A percentile compares a stretch with the other conserved stretches of the same genome.
Conservation (phyloP, 2,113 vertebrate species). For the Pachypanchax playfairii region DNA sequence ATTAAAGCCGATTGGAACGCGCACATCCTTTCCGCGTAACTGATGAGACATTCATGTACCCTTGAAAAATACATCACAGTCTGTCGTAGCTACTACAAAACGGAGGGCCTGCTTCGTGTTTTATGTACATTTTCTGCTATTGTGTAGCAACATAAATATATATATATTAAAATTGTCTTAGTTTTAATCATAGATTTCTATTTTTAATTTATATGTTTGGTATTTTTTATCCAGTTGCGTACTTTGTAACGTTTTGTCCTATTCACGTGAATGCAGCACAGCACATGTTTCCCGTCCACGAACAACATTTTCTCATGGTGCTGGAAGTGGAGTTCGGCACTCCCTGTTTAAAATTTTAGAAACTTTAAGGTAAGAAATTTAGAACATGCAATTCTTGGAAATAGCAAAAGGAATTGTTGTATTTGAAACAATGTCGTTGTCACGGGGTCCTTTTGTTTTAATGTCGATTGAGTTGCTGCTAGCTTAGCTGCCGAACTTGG, state of each 20-base stretch:
- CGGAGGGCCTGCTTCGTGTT: neutral
- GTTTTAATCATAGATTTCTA: no score
- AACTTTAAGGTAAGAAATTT: slow-evolving; percentile 39
- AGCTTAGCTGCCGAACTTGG: slow-evolving; percentile 27
- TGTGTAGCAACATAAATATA: neutral
- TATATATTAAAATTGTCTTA: neutral
- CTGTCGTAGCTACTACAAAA: neutral
- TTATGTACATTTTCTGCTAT: neutral
- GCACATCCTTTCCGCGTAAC: neutral
- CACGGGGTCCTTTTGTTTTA: neutral
- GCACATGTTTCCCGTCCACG: slow-evolving; percentile 18
- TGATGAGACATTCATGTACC: neutral
- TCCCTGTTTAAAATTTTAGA: neutral
- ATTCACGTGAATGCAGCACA: slow-evolving; percentile 11
- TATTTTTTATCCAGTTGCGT: no score
- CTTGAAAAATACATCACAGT: neutral
- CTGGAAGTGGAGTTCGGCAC: neutral
- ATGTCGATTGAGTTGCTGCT: slow-evolving; percentile 6
- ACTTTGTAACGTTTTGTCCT: neutral
- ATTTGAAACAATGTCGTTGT: neutral
- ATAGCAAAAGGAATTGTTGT: neutral
- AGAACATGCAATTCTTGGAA: neutral
- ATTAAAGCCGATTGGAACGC: neutral
- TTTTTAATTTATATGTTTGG: neutral
- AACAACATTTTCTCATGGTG: slow-evolving; percentile 25